A percentile compares a stretch with the other conserved stretches of the same genome.
Evolutionary conservation across 2,797 vertebrate species (phyloP).

Genomic region (Acrossocheilus fasciatus): DNA sequence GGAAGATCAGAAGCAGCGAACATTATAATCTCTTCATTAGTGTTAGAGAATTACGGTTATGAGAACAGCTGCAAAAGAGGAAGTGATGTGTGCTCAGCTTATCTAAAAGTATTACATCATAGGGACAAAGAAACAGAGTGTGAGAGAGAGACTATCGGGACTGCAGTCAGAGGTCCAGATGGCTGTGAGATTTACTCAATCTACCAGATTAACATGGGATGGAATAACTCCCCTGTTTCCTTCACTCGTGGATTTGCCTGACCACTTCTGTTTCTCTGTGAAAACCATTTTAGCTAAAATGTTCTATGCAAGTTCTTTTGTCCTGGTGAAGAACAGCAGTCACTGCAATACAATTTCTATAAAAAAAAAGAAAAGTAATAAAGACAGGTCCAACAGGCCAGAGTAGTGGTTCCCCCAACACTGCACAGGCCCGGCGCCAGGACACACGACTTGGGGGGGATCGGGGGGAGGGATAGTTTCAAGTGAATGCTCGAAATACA

Average conservation of each 20-base stretch:
- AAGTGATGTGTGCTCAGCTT: constrained; percentile 44
- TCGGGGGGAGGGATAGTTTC: too few species aligned
- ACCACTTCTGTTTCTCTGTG: constrained; percentile 28
- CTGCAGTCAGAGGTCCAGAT: constrained; percentile 52
- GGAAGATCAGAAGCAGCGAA: constrained; percentile 19
- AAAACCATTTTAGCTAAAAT: constrained; percentile 12
- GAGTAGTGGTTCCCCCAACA: background rate
- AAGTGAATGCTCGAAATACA: too few species aligned
- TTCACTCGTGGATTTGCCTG: constrained; percentile 24
- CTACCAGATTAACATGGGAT: constrained; percentile 52
- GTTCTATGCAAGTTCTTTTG: constrained; percentile 5
- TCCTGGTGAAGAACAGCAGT: background rate
- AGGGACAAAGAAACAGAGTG: constrained; percentile 32
- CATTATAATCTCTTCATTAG: constrained; percentile 52
- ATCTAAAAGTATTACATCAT: constrained; percentile 60
- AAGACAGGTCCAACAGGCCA: background rate
- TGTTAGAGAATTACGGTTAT: constrained; percentile 46
- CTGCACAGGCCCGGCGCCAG: background rate
- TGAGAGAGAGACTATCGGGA: constrained; percentile 40
- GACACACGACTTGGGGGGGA: too few species aligned
- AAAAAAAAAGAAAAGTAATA: background rate
- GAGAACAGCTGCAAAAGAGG: constrained; percentile 52
- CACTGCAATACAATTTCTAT: constrained; percentile 6
- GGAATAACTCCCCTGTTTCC: constrained; percentile 43
- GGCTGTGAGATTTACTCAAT: constrained; percentile 60